These are phyloP conservation scores for Brachypterus glaber DNA, from an alignment of 2,888 invertebrate species.

Conservation along the genomic window DNA sequence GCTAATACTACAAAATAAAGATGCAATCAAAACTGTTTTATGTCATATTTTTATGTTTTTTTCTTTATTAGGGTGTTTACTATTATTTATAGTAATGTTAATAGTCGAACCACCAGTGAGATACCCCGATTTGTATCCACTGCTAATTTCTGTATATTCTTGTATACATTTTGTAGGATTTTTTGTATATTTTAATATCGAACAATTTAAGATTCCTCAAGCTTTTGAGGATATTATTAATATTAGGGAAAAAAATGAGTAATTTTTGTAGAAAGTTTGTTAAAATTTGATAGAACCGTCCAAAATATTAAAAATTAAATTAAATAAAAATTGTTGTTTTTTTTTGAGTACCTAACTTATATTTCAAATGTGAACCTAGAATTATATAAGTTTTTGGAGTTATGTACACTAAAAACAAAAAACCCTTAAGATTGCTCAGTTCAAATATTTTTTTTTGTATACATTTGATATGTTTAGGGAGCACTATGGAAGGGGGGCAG, in stretches of 20 bases:
- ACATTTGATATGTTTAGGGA: no score
- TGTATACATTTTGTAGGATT: slow-evolving; percentile 73
- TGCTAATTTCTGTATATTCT: slow-evolving; percentile 72
- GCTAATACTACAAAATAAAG: slow-evolving; percentile 29
- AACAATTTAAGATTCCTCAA: slow-evolving; percentile 49
- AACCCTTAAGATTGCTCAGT: no score
- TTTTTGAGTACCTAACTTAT: no score
- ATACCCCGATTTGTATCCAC: slow-evolving; percentile 75
- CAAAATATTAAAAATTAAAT: no score
- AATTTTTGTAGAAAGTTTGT: slow-evolving; percentile 11
- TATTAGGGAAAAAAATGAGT: slow-evolving; percentile 27
- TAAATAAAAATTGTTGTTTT: no score
- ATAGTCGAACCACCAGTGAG: slow-evolving; percentile 56
- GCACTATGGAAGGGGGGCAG: no score
- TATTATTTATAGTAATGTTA: slow-evolving; percentile 49
- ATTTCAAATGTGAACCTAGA: no score
- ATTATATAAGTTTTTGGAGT: no score
- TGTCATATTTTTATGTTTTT: slow-evolving; percentile 33
- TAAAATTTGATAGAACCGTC: no score
- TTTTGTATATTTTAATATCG: slow-evolving; percentile 63
- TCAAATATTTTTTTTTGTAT: no score
- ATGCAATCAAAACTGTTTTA: slow-evolving; percentile 25
- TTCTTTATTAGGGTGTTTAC: slow-evolving; percentile 54
- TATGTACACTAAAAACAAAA: no score
- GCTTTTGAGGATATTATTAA: slow-evolving; percentile 31